Percentiles rank a stretch among this genome's conserved stretches.
These are phyloP conservation scores for Pandion haliaetus DNA, from an alignment of 2,113 vertebrate genomes.

Conservation along the genomic window DNA sequence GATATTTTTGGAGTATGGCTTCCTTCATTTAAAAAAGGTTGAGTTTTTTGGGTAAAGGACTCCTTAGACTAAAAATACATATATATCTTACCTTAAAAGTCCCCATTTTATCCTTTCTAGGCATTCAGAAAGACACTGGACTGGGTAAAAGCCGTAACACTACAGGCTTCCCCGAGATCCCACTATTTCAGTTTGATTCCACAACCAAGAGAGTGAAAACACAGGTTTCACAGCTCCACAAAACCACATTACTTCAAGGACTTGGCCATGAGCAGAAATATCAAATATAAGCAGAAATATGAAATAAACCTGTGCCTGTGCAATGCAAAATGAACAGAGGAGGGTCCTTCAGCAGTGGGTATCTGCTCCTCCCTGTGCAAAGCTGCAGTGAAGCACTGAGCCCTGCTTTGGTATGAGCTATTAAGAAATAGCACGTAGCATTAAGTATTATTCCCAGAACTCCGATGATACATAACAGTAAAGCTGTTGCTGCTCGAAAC, in stretches of 20 bases:
- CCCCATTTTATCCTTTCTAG: not conserved
- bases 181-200: not conserved
- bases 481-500: conserved; percentile 6
- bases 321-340: not conserved
- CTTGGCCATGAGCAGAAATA: not conserved
- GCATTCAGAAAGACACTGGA: not conserved
- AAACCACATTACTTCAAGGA: not conserved
- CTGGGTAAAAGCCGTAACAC: not conserved
- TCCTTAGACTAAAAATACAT: not conserved
- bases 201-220: not conserved
- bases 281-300: not conserved
- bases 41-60: not conserved
- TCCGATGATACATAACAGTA: not conserved
- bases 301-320: not conserved
- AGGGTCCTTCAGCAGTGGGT: not conserved
- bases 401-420: not conserved
- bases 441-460: not conserved
- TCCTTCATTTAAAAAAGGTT: not conserved
- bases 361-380: not conserved
- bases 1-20: not conserved
- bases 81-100: not conserved
- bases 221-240: not conserved
- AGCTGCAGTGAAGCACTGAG: not conserved
- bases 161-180: not conserved
- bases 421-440: not conserved